Base-by-base conservation (phyloP, 2,113 vertebrate genomes). In the Zingel zingel region DNA sequence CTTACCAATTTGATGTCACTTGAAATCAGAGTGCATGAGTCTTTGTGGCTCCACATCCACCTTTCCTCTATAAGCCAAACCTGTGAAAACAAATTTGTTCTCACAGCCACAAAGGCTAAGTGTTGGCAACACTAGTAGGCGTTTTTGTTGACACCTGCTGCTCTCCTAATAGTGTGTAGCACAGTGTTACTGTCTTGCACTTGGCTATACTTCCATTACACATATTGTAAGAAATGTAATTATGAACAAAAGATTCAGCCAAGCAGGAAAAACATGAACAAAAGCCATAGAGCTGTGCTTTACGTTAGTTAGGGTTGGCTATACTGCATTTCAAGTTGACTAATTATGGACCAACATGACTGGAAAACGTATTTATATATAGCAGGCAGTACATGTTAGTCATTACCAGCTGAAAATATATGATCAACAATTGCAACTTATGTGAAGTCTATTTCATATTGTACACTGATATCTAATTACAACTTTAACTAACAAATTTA, bases 261-360 rank as follows among this genome's bases (percentile, higher is more conserved):
- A 53, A 39, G 27, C 27, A 51, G 62, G 66, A 74, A 81, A 59
- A n/a, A 19, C 25, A 30, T 56, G 6, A 21, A 58, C 62, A 57
- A 21, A 50, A 50, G 25, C 36, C 4, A 21, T 3, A n/a, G 16
- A 67, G 19, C 10, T 23, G 45, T n/a, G 4, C 33, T 54, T 43
- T 16, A 45, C 25, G n/a, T 45, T 56, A 43, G 30, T 61, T 15
- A 50, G 19, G 57, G 14, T 13, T 25, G 30, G 59, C 33, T 18
- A 13, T 27, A 51, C 47, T 65, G 11, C 47, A 15, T 56, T 16
- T 56, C 27, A 53, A 27, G 16, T 21, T 21, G 3, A 76, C 11
- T 56, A 53, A 15, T 64, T 56, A n/a, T 45, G 1, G 7, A 65
- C 15, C 33, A 75, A 14, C 58, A 51, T 1, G 15, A 51, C 30